These are phyloP conservation scores for Ceratotherium simum DNA, from an alignment of 2,113 vertebrate species.

Conservation along the genomic window DNA sequence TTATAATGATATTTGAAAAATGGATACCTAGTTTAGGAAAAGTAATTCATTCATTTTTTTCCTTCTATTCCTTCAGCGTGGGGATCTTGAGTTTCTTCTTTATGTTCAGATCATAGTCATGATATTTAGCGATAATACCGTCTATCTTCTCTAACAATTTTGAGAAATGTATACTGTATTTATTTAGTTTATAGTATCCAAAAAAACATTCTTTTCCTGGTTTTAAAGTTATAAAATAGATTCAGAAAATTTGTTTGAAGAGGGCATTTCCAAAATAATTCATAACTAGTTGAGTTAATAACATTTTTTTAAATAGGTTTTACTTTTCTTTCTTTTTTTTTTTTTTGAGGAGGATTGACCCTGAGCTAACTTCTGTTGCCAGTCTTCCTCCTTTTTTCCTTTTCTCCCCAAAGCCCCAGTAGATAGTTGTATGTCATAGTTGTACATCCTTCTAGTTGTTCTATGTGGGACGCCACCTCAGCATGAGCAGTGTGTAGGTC, in stretches of 20 bases:
- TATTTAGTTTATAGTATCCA: not conserved
- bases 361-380: no score
- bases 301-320: no score
- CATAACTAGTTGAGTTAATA: not conserved
- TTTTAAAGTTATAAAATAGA: conserved; percentile 53
- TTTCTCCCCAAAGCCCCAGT: no score
- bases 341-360: no score
- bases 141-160: not conserved
- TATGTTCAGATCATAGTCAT: not conserved
- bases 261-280: conserved; percentile 46
- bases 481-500: no score
- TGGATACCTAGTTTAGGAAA: conserved; percentile 29
- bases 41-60: conserved; percentile 58
- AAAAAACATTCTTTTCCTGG: conserved; percentile 5
- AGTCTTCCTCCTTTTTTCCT: no score
- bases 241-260: conserved; percentile 20
- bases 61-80: conserved; percentile 28
- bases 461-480: no score
- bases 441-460: no score
- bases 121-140: not conserved
- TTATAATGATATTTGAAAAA: not conserved
- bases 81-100: not conserved
- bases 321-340: no score
- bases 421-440: no score
- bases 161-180: conserved; percentile 1